Conservation (phyloP, 64 coral and sea anemone species). For the Anthopleura sola region DNA sequence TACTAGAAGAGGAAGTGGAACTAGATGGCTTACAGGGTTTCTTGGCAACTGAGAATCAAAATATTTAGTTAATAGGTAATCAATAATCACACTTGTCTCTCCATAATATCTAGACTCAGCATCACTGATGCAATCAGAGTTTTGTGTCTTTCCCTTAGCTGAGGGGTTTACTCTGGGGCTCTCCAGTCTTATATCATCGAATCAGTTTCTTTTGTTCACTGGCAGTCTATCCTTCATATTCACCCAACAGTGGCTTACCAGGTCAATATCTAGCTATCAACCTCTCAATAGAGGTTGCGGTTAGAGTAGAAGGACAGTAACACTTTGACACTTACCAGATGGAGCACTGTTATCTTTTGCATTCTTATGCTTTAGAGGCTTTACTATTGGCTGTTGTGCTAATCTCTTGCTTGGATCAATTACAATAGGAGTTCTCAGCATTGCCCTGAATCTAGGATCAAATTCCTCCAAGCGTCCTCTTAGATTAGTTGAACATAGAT, state of each 20-base stretch:
- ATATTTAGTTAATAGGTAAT: neutral
- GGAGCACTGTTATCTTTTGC: neutral
- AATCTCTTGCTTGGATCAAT: constrained; percentile 15
- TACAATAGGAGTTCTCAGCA: constrained; percentile 16
- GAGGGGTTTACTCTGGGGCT: too few species aligned
- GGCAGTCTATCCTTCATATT: too few species aligned
- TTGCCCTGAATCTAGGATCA: constrained; percentile 32
- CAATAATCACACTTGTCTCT: neutral
- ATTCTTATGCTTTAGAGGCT: constrained; percentile 33
- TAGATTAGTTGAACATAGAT: constrained; percentile 3
- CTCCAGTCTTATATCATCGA: too few species aligned
- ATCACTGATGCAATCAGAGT: too few species aligned
- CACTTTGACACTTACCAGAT: neutral
- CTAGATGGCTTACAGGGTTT: neutral
- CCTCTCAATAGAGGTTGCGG: too few species aligned
- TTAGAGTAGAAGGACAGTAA: too few species aligned
- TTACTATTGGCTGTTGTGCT: neutral
- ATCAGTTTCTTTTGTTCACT: too few species aligned
- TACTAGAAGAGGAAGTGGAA: neutral
- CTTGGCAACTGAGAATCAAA: neutral
- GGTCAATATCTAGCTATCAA: too few species aligned
- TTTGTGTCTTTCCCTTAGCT: too few species aligned
- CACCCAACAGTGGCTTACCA: too few species aligned
- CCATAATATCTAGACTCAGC: too few species aligned
- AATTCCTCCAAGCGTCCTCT: constrained; percentile 1